Conservation (phyloP, 2,113 vertebrate species). For the Mustela nigripes region DNA sequence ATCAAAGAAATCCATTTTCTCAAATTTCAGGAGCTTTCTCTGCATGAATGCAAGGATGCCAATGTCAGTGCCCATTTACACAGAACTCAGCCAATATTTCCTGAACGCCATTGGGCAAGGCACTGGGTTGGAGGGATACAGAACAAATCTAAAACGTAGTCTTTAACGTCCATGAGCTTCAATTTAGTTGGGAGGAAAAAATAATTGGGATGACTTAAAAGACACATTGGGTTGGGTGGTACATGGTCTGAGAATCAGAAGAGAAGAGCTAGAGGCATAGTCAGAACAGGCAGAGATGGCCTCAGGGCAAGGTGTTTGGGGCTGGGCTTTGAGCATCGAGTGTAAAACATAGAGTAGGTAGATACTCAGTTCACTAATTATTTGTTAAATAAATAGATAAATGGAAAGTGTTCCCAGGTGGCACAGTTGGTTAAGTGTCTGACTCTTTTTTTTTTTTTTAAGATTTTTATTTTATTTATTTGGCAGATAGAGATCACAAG, state of each 20-base stretch:
- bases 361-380: not conserved
- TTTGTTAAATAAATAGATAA: constrained; percentile 6
- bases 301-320: not conserved
- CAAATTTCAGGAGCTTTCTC: not conserved
- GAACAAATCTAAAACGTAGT: not conserved
- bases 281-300: not conserved
- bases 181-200: not conserved
- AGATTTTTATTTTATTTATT: no score
- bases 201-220: not conserved
- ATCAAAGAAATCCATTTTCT: not conserved
- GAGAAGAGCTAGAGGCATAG: not conserved
- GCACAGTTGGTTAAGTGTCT: not conserved
- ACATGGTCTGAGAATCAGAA: not conserved
- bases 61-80: not conserved
- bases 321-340: not conserved
- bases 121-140: not conserved
- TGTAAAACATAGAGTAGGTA: not conserved
- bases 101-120: not conserved
- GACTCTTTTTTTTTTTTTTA: no score
- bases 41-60: not conserved
- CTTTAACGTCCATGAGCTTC: not conserved
- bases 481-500: no score
- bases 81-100: constrained; percentile 28
- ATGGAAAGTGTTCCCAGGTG: not conserved
- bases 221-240: not conserved